These are phyloP conservation scores for Galeruca laticollis DNA, from an alignment of 2,888 invertebrate genomes.

Conservation along the genomic window DNA sequence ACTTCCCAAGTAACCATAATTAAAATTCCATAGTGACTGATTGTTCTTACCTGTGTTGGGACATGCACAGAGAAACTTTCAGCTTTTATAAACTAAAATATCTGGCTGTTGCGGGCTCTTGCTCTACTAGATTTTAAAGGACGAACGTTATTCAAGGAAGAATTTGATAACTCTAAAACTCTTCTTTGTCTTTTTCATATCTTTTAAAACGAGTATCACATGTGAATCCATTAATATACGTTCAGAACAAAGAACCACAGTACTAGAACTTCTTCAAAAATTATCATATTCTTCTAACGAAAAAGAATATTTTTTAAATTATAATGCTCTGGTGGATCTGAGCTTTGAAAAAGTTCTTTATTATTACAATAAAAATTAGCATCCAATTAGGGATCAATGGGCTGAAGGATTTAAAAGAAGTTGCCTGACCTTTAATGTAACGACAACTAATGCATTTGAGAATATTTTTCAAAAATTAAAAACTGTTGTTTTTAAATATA, in stretches of 20 bases:
- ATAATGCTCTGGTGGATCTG: background rate
- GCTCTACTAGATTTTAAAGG: background rate
- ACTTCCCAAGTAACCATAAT: too few species aligned
- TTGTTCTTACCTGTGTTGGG: too few species aligned
- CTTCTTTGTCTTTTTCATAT: background rate
- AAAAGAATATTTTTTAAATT: constrained; percentile 1
- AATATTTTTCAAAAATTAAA: background rate
- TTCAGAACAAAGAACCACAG: background rate
- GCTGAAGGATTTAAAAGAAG: background rate
- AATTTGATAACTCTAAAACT: background rate
- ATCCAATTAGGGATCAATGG: background rate
- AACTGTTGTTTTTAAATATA: constrained; percentile 2
- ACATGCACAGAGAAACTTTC: too few species aligned
- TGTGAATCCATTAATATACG: background rate
- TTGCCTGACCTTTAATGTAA: too few species aligned
- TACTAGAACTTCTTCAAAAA: constrained; percentile 1
- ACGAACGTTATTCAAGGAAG: too few species aligned
- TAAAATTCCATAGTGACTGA: too few species aligned
- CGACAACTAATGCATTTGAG: constrained; percentile 2
- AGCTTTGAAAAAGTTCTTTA: background rate
- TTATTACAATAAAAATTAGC: background rate
- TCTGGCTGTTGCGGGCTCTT: too few species aligned
- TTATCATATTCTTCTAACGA: too few species aligned
- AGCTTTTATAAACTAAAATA: too few species aligned
- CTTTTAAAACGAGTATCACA: background rate